Base-by-base conservation (phyloP, 2,888 invertebrate genomes). In the Platypus cylindrus region DNA sequence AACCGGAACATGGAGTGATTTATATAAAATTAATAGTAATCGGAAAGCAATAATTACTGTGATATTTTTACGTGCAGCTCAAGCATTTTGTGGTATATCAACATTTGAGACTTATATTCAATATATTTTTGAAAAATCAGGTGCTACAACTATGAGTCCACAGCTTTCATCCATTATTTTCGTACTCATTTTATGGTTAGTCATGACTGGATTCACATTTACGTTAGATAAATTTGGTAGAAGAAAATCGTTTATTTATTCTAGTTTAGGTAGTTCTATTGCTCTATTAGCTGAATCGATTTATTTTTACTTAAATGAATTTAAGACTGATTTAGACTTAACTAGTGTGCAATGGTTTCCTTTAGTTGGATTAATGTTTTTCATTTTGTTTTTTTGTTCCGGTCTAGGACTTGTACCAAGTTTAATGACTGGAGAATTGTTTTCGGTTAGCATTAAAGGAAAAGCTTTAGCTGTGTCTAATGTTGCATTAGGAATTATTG, bases 371-470 rank as follows among this genome's bases (percentile, higher is more conserved):
- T 45, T 59, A 48, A 37, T 55, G 1, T 7, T 46, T 1, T 59
- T 47, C 36, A 37, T 54, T 3, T 18, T 49, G 12, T 41, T 45
- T 11, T 54, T 42, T 34, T 47, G 48, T 12, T 42, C 43, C 17
- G 57, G 56, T 9, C 33, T 54, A 11, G 51, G 50, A 3, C 45
- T 53, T 5, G 44, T 57, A 11, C 56, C 58, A 2, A 51, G 50
- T 16, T 41, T 56, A 11, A 48, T 56, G 46, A 18, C 50, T 11
- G 50, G 54, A 3, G 57, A 57, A 41, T 32, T 57, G 14, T 57
- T 55, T 37, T 51, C 55, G 3, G 47, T 52, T 4, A 55, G 52
- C 40, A 52, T 58, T 11, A 57, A 56, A 44, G 45, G 43, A 2
- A 55, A 57, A 46, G 57, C 48, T 8, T 37, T 54, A 17, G 41